Evolutionary conservation across 2,888 invertebrate genomes (phyloP), one percentile per base, ranked within the genome.

Genomic region (Cancer borealis): DNA sequence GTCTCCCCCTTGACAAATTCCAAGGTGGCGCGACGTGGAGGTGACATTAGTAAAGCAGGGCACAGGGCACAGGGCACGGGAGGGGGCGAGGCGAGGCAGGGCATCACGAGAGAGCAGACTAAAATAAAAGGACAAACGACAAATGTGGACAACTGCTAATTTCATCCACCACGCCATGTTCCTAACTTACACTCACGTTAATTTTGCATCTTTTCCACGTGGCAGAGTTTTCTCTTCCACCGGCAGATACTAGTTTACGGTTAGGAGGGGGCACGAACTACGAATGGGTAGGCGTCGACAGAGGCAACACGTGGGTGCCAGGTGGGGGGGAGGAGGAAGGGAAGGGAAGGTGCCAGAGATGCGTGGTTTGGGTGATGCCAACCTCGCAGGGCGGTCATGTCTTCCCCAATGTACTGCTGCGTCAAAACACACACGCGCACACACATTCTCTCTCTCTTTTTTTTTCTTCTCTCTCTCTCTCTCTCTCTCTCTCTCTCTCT

Each of bases 401-500:
- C 17, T 60, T 21, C 17, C 46, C 89, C 89, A 12, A 60, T 39
- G 49, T 49, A 21, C 54, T 60, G 90, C 47, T 60, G 60, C 89
- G 90, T 90, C 90, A 39, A 49, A 47, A 47, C 89, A 90, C 39
- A 47, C 49, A 21, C 39, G n/a, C 2, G n/a, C 26, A 8, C n/a
- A 3, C 30, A 45, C 2, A 45, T 14, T 88, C 88, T 88, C 88
- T 88, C 88, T 88, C 88, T 88, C 88, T 88, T 46, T 88, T 46
- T 88, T 46, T 88, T 46, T 88, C 88, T 88, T 88, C 88, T 88
- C 88, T 49, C 88, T 88, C 88, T 88, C 88, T 88, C 88, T 88
- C 88, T 88, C 88, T 88, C 88, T 88, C 88, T 88, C 88, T 88
- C 88, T 49, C 47, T 49, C 88, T 49, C 46, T 88, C 47, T 49